Base-by-base conservation (phyloP, 2,113 vertebrate genomes). In the Todiramphus saurophagus region DNA sequence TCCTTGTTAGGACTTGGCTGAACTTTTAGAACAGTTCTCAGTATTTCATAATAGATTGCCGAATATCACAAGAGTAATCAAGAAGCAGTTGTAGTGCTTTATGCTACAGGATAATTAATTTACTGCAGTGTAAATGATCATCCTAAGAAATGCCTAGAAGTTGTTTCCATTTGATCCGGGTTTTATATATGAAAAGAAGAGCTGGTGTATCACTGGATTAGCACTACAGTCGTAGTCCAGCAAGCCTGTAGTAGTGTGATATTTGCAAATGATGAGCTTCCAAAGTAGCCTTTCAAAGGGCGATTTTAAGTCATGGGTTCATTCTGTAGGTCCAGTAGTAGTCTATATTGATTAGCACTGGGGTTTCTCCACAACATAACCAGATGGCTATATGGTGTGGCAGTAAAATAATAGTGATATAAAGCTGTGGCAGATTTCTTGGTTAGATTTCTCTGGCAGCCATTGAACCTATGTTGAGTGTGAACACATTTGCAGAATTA, bases 401-500 rank as follows among this genome's bases (percentile, higher is more conserved):
- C 80, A 78, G 56, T 64, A 80, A 62, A 94, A n/a, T 67, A 76
- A 73, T 50, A 83, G 59, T 59, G 55, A 67, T 83, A 28, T 23
- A 30, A 81, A 93, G 63, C 64, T 56, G n/a, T 63, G 37, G 72
- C 84, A 68, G 18, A 78, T 70, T 81, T 56, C 69, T 82, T 89
- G 83, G 93, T 94, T 84, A 74, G 79, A 78, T 87, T 79, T 93
- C 75, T 84, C 83, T 96, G 90, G 35, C 92, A 95, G 44, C 39
- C 31, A 62, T 33, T 93, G 63, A 79, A 85, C 66, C 94, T 89
- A 73, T 93, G 96, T 90, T 87, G 87, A 91, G 83, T 73, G 81
- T 87, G 91, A 93, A 76, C 74, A 69, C 86, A 55, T 96, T 96
- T 92, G 76, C 91, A 80, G 83, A 90, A 89, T 91, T 89, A 58